These are phyloP conservation scores for Coelopa pilipes DNA, from an alignment of 2,888 invertebrate genomes.

Conservation along the genomic window DNA sequence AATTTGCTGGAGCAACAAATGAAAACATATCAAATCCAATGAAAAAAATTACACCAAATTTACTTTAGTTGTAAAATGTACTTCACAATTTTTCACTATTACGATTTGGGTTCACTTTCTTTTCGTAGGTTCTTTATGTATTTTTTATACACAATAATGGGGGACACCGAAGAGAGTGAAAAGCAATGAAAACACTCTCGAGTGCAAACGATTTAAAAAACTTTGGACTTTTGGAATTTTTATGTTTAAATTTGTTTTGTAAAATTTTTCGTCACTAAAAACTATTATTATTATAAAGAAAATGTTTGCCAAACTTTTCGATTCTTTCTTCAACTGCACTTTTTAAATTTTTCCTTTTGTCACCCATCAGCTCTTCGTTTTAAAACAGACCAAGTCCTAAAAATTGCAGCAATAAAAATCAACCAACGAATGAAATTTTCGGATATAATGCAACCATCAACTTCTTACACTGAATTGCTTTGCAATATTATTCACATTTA, in stretches of 20 bases:
- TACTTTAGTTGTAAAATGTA: conserved; percentile 20
- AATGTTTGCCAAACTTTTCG: not conserved
- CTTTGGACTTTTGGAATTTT: conserved; percentile 13
- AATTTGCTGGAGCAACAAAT: not conserved
- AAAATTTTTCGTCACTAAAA: conserved; percentile 1
- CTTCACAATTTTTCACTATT: conserved; percentile 30
- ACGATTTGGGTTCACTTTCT: conserved; percentile 30
- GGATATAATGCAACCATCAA: conserved; percentile 16
- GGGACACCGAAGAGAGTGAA: conserved; percentile 2
- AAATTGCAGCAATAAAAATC: conserved; percentile 16
- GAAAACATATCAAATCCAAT: not conserved
- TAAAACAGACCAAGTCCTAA: conserved; percentile 1
- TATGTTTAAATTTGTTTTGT: not conserved
- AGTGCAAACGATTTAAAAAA: conserved; percentile 27
- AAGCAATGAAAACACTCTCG: conserved; percentile 17
- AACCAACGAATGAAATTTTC: conserved; percentile 10
- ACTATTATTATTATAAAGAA: not conserved
- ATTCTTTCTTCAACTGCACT: not conserved
- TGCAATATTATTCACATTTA: conserved; percentile 3
- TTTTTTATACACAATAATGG: conserved; percentile 15
- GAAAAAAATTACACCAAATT: conserved; percentile 8
- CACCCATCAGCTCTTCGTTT: not conserved
- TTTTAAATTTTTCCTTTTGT: not conserved
- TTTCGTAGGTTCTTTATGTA: conserved; percentile 21
- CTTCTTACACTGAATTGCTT: conserved; percentile 1